These are phyloP conservation scores for Myrmecophaga tridactyla DNA, from an alignment of 2,113 vertebrate species.

Conservation along the genomic window DNA sequence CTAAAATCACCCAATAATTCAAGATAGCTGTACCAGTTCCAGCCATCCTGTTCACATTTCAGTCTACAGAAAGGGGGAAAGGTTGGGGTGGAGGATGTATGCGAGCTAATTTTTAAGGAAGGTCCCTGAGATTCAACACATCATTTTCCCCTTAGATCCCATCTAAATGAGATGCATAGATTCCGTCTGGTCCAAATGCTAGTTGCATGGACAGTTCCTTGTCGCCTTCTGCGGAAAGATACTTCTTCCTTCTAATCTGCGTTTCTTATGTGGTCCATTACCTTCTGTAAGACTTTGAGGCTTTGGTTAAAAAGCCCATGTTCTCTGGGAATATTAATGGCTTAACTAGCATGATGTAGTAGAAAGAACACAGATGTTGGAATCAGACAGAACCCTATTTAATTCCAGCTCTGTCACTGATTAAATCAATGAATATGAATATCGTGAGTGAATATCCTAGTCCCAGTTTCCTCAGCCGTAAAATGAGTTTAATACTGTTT, in stretches of 20 bases:
- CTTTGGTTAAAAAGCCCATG: not conserved
- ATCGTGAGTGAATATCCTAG: not conserved
- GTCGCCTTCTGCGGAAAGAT: not conserved
- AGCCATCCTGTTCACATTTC: not conserved
- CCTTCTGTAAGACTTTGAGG: not conserved
- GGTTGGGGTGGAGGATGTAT: not conserved
- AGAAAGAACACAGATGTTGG: not conserved
- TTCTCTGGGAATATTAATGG: conserved; percentile 15
- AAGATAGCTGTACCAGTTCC: not conserved
- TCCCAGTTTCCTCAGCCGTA: not conserved
- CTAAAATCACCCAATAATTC: not conserved
- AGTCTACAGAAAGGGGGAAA: not conserved
- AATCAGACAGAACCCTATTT: not conserved
- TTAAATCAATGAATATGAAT: not conserved
- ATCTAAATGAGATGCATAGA: not conserved
- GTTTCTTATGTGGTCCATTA: not conserved
- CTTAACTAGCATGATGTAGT: not conserved
- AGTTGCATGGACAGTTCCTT: not conserved
- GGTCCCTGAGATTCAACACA: not conserved
- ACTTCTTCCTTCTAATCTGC: not conserved
- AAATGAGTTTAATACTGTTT: not conserved
- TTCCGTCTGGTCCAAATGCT: not conserved
- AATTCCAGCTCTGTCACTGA: not conserved
- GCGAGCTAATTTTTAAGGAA: not conserved
- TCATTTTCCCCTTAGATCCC: not conserved